These are phyloP conservation scores for Hetaerina americana DNA, from an alignment of 1,140 invertebrate species.

Conservation along the genomic window DNA sequence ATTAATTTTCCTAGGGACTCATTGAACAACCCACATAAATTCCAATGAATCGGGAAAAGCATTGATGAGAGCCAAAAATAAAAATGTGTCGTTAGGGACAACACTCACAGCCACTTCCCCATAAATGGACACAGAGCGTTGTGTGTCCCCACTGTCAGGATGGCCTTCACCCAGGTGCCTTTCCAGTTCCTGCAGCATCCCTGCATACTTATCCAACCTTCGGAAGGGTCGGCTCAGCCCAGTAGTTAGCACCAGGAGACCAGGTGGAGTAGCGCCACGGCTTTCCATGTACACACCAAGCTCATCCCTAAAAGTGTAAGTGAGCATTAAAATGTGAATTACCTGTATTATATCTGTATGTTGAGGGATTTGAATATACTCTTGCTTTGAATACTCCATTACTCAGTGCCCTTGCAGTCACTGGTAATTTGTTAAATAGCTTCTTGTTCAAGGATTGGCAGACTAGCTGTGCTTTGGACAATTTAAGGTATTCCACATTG, in stretches of 20 bases:
- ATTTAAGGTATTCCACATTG: no score
- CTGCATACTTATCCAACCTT: slow-evolving; percentile 86
- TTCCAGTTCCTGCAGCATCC: slow-evolving; percentile 87
- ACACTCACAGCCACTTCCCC: slow-evolving; percentile 83
- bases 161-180: slow-evolving; percentile 90
- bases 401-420: no score
- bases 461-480: no score
- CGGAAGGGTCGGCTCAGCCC: slow-evolving; percentile 90
- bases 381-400: no score
- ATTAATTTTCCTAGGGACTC: no score
- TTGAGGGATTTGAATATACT: neutral
- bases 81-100: neutral
- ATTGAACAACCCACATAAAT: no score
- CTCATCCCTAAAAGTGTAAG: no score
- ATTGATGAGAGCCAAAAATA: no score
- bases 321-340: slow-evolving; percentile 18
- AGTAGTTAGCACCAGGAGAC: slow-evolving; percentile 78
- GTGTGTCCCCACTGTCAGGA: slow-evolving; percentile 89
- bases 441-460: no score
- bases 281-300: slow-evolving; percentile 78
- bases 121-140: slow-evolving; percentile 84
- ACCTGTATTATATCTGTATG: slow-evolving; percentile 1
- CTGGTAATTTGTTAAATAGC: no score
- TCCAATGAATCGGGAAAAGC: no score
- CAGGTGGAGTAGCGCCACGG: slow-evolving; percentile 65